These are phyloP conservation scores for Sebastes paucispinis DNA, from an alignment of 2,797 vertebrate species.

Conservation along the genomic window DNA sequence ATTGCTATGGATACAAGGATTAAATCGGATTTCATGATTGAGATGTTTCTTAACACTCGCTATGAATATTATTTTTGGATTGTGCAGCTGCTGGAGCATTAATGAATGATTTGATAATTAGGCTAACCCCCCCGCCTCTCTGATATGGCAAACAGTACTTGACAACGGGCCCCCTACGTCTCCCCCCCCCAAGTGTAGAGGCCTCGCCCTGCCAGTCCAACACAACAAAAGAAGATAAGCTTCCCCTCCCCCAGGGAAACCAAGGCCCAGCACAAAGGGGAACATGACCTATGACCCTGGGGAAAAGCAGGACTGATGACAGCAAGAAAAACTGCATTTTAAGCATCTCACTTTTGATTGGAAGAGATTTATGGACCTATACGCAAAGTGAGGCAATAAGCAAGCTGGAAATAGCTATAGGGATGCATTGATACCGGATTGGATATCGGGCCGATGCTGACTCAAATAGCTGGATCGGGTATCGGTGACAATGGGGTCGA, in stretches of 20 bases:
- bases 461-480: too few species aligned
- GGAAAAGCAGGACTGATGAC: slow-evolving; percentile 22
- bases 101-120: slow-evolving; percentile 70
- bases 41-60: slow-evolving; percentile 62
- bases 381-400: background rate
- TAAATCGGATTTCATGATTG: slow-evolving; percentile 67
- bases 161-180: slow-evolving; percentile 39
- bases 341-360: slow-evolving; percentile 39
- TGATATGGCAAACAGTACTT: slow-evolving; percentile 55
- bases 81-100: slow-evolving; percentile 66
- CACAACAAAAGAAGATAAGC: slow-evolving; percentile 75
- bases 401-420: background rate
- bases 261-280: slow-evolving; percentile 65
- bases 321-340: slow-evolving; percentile 48
- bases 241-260: slow-evolving; percentile 70
- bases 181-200: slow-evolving; percentile 35
- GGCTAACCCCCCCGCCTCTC: slow-evolving; percentile 20
- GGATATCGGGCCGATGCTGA: too few species aligned
- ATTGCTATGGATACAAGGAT: slow-evolving; percentile 76
- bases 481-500: too few species aligned
- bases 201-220: slow-evolving; percentile 72
- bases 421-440: too few species aligned
- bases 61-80: slow-evolving; percentile 74
- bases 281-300: slow-evolving; percentile 73
- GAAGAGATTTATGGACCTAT: slow-evolving; percentile 17